Base-by-base conservation (phyloP, 2,888 invertebrate genomes). In the Sussaba pulchella region DNA sequence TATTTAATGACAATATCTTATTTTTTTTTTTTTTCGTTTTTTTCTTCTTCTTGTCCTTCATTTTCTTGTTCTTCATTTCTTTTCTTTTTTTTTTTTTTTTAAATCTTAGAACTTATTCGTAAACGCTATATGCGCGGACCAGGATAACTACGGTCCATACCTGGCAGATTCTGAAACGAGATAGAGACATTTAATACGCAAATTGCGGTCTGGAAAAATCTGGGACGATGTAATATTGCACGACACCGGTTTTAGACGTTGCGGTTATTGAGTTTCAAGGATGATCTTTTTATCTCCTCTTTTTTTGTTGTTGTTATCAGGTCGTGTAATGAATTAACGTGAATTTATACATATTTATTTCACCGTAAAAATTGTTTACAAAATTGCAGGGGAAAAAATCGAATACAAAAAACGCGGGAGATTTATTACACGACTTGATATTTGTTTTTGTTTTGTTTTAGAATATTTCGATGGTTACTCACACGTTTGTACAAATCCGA, bases 401-500 rank as follows among this genome's bases (percentile, higher is more conserved):
- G n/a, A n/a, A n/a, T n/a, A n/a, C n/a, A n/a, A n/a, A n/a, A n/a
- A n/a, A n/a, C n/a, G n/a, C n/a, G n/a, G n/a, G n/a, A n/a, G n/a
- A n/a, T n/a, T n/a, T n/a, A n/a, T n/a, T n/a, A n/a, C n/a, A n/a
- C n/a, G n/a, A n/a, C n/a, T n/a, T n/a, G n/a, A n/a, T n/a, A n/a
- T n/a, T n/a, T n/a, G n/a, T n/a, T n/a, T 31, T 31, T 6, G 31
- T 52, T 36, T 45, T 50, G n/a, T 57, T 64, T 73, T 57, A 64
- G 75, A 52, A 70, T 59, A 41, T 61, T 81, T 71, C 66, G 64
- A 67, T 24, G 74, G 41, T 76, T 74, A 88, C 88, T 89, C 86
- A 89, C 87, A 88, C 85, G 84, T 88, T 89, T 90, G 89, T 91
- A 92, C 91, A 92, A 89, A 89, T 90, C 89, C 89, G 84, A 88